Evolutionary conservation across 2,888 invertebrate species (phyloP), one percentile per base, ranked within the genome.

Genomic region (Tiphia femorata): DNA sequence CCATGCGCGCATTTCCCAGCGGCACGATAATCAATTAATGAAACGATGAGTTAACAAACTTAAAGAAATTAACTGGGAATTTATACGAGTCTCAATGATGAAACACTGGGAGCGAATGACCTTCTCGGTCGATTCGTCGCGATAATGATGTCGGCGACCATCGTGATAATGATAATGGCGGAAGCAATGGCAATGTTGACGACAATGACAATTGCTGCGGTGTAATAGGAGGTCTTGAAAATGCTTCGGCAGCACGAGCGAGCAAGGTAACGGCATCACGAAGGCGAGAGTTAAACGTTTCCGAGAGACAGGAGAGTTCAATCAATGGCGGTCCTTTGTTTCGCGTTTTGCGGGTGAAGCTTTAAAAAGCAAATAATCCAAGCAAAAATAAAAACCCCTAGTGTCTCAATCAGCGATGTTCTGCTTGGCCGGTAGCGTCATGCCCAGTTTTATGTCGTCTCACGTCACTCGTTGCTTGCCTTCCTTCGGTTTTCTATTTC

Each of bases 351-450:
- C 64, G 68, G 67, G 21, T 10, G 44, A 63, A 62, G 52, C 54
- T 67, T 67, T 62, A 54, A 65, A n/a, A 59, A 65, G 67, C 68
- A 67, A 71, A 74, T 62, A 69, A 66, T 66, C 58, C 67, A 49
- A 59, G 65, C 66, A 67, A 72, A 76, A 77, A 73, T 75, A 76
- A 79, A 79, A 75, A 58, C 52, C 64, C 55, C 52, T 74, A 79
- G 79, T 78, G 78, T 76, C 77, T 79, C 76, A 79, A 79, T 79
- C 75, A 73, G 52, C 52, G 54, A 41, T 52, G n/a, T n/a, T n/a
- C n/a, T n/a, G n/a, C n/a, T n/a, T n/a, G n/a, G n/a, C n/a, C n/a
- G n/a, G n/a, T n/a, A n/a, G n/a, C n/a, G n/a, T n/a, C n/a, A n/a
- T n/a, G n/a, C n/a, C n/a, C n/a, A n/a, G n/a, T n/a, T n/a, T n/a